Percentiles rank a stretch among this genome's conserved stretches.
Conservation (phyloP, 2,888 invertebrate species). For the Amphipoea lucens region DNA sequence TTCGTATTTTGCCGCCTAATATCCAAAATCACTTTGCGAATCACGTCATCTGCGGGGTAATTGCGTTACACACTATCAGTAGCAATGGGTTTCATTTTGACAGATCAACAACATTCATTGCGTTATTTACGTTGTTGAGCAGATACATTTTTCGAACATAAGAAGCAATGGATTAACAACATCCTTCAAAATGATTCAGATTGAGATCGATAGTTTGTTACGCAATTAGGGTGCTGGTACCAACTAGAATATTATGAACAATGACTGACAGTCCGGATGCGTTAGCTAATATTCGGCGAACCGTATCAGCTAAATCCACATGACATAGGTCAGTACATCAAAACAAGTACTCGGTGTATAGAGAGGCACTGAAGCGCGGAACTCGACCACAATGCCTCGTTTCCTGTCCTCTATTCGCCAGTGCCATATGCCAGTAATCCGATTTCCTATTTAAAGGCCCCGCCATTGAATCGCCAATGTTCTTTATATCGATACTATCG, state of each 20-base stretch:
- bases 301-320: slow-evolving; percentile 63
- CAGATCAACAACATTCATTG: no score
- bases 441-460: slow-evolving; percentile 67
- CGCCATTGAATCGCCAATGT: slow-evolving; percentile 56
- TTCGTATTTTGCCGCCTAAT: background rate
- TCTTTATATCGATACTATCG: slow-evolving; percentile 56
- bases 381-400: slow-evolving; percentile 71
- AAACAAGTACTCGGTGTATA: slow-evolving; percentile 54
- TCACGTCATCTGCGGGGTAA: slow-evolving; percentile 12
- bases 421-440: slow-evolving; percentile 71
- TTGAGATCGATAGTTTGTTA: no score
- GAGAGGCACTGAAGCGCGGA: slow-evolving; percentile 68
- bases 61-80: no score
- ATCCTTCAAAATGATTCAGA: no score
- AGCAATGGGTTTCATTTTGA: no score
- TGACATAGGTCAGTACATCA: slow-evolving; percentile 59
- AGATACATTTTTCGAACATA: no score
- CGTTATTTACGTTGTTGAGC: no score
- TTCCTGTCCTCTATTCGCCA: slow-evolving; percentile 71
- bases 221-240: background rate
- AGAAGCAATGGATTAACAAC: no score
- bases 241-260: slow-evolving; percentile 21
- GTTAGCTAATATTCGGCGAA: slow-evolving; percentile 55
- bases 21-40: slow-evolving; percentile 9
- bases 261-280: slow-evolving; percentile 44